Base-by-base conservation (phyloP, 2,888 invertebrate genomes). In the Ectropis crepuscularia region DNA sequence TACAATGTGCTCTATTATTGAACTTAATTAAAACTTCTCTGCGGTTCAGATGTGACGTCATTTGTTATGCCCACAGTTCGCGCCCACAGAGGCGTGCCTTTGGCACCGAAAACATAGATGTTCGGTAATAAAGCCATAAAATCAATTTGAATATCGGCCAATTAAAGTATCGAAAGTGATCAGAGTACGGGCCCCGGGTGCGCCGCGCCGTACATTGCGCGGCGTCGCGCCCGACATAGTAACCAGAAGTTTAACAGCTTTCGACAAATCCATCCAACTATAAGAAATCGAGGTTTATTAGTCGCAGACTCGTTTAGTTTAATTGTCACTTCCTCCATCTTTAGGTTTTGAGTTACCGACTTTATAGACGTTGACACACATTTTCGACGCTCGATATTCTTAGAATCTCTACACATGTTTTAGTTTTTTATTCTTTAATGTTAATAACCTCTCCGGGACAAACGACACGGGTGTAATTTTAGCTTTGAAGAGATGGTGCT, bases 401-500 rank as follows among this genome's bases (percentile, higher is more conserved):
- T 79, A 81, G 86, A 84, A 60, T 68, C 61, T 64, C 70, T 71
- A 64, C 74, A 74, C 65, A 70, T 73, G 70, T 74, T 71, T 70
- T 49, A 67, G 57, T 67, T 63, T 68, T 71, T 67, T 75, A 74
- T 75, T 71, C 65, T 62, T 68, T 73, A 73, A 80, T 86, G 88
- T 85, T 88, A 83, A 81, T 88, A 87, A 89, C 86, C 86, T 86
- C 81, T 78, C 70, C 74, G 74, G 69, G 67, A 79, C 75, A 80
- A 81, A 79, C 77, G 76, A 75, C 74, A 73, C 70, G 61, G 41
- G 65, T 69, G 69, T 86, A 83, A 87, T 85, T 88, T 85, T 86
- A 86, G 87, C 79, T 69, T 78, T 79, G 77, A 82, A 84, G 83
- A 86, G 83, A 86, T 83, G 85, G 82, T 83, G 73, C 78, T 86